Conservation (phyloP, 2,113 vertebrate species). For the Chaenogobius annularis region DNA sequence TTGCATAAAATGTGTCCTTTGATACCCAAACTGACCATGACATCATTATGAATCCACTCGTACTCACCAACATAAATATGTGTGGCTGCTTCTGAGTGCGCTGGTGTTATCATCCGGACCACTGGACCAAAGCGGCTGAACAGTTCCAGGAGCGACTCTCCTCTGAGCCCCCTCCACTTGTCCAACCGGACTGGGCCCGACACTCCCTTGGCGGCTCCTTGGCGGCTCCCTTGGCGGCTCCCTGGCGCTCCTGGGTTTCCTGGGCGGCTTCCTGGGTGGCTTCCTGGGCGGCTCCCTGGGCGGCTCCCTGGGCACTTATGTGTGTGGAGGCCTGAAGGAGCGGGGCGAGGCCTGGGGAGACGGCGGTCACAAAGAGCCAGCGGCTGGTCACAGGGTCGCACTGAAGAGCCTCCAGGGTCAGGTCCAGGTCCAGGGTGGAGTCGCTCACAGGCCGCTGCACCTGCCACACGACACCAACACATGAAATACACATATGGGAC, state of each 20-base stretch:
- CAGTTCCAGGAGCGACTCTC: constrained; percentile 70
- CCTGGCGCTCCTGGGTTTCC: background rate
- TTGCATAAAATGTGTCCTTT: background rate
- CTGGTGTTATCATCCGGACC: constrained; percentile 71
- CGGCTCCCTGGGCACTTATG: background rate
- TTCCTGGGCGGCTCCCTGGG: background rate
- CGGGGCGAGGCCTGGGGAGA: constrained; percentile 10
- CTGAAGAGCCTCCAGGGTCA: constrained; percentile 74
- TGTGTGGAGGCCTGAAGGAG: background rate
- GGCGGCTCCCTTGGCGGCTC: too few relatives aligned
- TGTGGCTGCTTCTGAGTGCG: constrained; percentile 67
- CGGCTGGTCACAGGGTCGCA: constrained; percentile 73
- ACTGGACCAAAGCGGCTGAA: constrained; percentile 75
- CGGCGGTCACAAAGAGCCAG: constrained; percentile 74
- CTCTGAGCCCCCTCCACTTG: constrained; percentile 50
- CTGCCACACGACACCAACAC: constrained; percentile 52
- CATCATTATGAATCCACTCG: too few relatives aligned
- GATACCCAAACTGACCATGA: background rate
- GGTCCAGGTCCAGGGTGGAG: constrained; percentile 78
- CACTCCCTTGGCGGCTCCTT: background rate
- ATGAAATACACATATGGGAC: too few relatives aligned
- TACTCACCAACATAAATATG: constrained; percentile 85
- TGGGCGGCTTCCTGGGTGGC: too few relatives aligned
- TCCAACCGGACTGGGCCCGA: background rate
- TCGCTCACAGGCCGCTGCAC: constrained; percentile 82